These are phyloP conservation scores for Diogma glabrata DNA, from an alignment of 2,888 invertebrate genomes.

Conservation along the genomic window DNA sequence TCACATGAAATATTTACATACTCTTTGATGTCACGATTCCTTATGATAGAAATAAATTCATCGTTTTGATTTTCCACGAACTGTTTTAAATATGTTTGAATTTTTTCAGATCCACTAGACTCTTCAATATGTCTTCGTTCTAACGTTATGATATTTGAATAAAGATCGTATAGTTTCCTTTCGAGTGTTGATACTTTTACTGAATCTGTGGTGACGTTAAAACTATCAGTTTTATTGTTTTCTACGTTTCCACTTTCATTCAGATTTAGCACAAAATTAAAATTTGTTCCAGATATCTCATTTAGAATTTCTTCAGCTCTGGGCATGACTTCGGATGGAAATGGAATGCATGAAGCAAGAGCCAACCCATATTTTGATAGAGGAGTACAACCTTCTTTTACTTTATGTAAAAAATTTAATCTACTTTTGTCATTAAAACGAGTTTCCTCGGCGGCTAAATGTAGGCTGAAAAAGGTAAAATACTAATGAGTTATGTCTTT, in stretches of 20 bases:
- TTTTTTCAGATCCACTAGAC: not conserved
- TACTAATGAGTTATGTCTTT: not conserved
- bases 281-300: not conserved
- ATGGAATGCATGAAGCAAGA: conserved; percentile 17
- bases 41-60: not conserved
- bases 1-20: not conserved
- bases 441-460: conserved; percentile 36
- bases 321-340: conserved; percentile 16
- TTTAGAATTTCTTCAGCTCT: conserved; percentile 17
- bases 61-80: not conserved
- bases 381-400: conserved; percentile 18
- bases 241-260: not conserved
- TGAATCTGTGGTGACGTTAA: not conserved
- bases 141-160: conserved; percentile 10
- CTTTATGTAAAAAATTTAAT: conserved; percentile 18
- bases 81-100: not conserved
- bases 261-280: not conserved
- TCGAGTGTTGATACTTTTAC: conserved; percentile 1
- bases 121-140: not conserved
- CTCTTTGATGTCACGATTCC: not conserved
- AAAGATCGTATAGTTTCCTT: conserved; percentile 13
- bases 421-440: conserved; percentile 17
- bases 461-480: conserved; percentile 33
- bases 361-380: conserved; percentile 19
- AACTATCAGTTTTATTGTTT: not conserved